These are phyloP conservation scores for Catocala sponsa DNA, from an alignment of 2,888 invertebrate species.

Conservation along the genomic window DNA sequence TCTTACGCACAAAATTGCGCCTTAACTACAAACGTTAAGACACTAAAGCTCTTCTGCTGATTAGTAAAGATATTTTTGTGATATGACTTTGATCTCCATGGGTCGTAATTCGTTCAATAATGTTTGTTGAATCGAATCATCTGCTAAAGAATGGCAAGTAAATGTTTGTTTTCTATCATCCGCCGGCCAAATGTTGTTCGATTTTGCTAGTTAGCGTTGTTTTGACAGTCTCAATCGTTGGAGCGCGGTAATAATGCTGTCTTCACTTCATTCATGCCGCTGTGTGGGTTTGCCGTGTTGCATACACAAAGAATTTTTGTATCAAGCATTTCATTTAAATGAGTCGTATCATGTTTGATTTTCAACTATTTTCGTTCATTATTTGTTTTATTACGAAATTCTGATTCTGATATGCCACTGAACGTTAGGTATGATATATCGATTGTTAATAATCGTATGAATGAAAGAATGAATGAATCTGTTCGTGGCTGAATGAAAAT, in stretches of 20 bases:
- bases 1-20: conserved; percentile 65
- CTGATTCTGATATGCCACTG: conserved; percentile 44
- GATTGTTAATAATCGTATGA: conserved; percentile 43
- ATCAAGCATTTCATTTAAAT: conserved; percentile 50
- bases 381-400: conserved; percentile 51
- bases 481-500: conserved; percentile 31
- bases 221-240: conserved; percentile 84
- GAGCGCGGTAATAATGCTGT: conserved; percentile 77
- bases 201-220: conserved; percentile 82
- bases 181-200: conserved; percentile 81
- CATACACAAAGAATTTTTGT: conserved; percentile 53
- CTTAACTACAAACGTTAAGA: conserved; percentile 60
- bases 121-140: conserved; percentile 81
- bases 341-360: conserved; percentile 45
- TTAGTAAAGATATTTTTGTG: conserved; percentile 69
- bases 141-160: conserved; percentile 79
- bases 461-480: conserved; percentile 53
- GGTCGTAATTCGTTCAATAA: conserved; percentile 77
- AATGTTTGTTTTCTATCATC: conserved; percentile 86
- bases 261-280: conserved; percentile 66
- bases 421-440: conserved; percentile 47
- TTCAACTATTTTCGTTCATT: conserved; percentile 41
- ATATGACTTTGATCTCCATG: conserved; percentile 78
- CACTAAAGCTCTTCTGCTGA: conserved; percentile 53
- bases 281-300: conserved; percentile 57